phyloP scores from a whole-genome alignment of 2,113 vertebrate species.

The Caracal caracal region DNA sequence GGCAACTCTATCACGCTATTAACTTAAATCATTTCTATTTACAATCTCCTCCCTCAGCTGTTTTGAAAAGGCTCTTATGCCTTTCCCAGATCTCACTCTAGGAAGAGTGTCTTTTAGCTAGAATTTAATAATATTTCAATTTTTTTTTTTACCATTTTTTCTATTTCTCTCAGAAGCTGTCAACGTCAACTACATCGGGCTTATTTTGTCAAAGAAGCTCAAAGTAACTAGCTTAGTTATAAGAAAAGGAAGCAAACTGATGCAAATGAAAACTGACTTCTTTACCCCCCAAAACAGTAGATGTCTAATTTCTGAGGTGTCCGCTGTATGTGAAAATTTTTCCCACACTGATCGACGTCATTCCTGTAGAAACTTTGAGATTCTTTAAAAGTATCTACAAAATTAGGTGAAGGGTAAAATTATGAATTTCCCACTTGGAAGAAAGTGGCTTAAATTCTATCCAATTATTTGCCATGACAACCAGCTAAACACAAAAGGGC shows the following conservation, averaged over 20 bases:
- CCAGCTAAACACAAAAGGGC: slow-evolving; percentile 94
- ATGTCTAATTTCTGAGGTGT: slow-evolving; percentile 34
- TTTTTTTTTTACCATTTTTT: not conserved
- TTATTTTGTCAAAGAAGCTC: not conserved
- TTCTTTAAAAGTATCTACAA: slow-evolving; percentile 91
- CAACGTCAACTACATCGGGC: not conserved
- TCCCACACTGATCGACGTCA: slow-evolving; percentile 82
- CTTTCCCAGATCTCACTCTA: not conserved
- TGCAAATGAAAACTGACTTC: not conserved
- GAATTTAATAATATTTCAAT: not conserved
- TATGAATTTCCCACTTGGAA: slow-evolving; percentile 95
- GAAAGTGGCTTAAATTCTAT: slow-evolving; percentile 97
- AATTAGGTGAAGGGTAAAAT: slow-evolving; percentile 92
- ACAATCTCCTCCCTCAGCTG: not conserved
- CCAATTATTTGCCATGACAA: slow-evolving; percentile 98
- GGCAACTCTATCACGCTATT: not conserved
- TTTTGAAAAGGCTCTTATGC: not conserved
- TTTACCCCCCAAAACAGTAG: slow-evolving; percentile 1
- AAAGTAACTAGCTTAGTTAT: not conserved
- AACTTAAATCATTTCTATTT: not conserved
- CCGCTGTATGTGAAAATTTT: slow-evolving; percentile 62
- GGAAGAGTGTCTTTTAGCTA: not conserved
- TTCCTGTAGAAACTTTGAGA: slow-evolving; percentile 88
- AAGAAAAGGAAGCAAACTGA: not conserved
- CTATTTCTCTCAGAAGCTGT: not conserved